These are phyloP conservation scores for Sturmia bella DNA, from an alignment of 2,888 invertebrate genomes.

Conservation along the genomic window DNA sequence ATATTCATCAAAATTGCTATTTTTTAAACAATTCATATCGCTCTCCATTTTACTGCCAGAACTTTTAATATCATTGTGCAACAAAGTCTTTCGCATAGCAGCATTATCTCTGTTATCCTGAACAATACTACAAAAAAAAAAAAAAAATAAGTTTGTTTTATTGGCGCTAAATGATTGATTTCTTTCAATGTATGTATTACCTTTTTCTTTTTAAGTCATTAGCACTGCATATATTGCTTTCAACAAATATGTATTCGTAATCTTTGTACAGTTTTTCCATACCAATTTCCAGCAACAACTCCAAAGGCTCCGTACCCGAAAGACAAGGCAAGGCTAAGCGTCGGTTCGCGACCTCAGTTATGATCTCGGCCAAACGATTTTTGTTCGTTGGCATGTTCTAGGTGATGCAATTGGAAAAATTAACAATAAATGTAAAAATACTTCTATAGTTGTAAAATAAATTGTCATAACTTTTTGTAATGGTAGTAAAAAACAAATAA, in stretches of 20 bases:
- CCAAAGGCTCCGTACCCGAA: conserved; percentile 80
- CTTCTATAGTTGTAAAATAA: too few species aligned
- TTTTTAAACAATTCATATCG: conserved; percentile 77
- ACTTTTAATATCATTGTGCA: conserved; percentile 74
- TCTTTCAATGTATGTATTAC: conserved; percentile 53
- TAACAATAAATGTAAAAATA: background rate
- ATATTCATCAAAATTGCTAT: conserved; percentile 78
- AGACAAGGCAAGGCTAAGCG: conserved; percentile 81
- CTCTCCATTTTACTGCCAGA: conserved; percentile 69
- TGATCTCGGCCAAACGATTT: conserved; percentile 81
- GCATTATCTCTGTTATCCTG: conserved; percentile 68
- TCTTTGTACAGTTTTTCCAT: conserved; percentile 81
- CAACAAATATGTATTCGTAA: conserved; percentile 80
- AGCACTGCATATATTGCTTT: conserved; percentile 79
- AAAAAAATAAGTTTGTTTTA: conserved; percentile 15
- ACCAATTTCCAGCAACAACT: conserved; percentile 81
- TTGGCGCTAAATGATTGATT: background rate
- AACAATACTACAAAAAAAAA: conserved; percentile 33
- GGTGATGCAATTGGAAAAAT: conserved; percentile 18
- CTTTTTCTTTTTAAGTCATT: conserved; percentile 74
- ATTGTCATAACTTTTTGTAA: too few species aligned
- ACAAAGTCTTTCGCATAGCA: conserved; percentile 76
- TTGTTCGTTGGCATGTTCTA: conserved; percentile 81
- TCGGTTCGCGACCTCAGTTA: conserved; percentile 80
- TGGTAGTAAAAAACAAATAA: too few species aligned